These are phyloP conservation scores for Myotis vivesi DNA, from an alignment of 2,797 vertebrate species.

Conservation along the genomic window DNA sequence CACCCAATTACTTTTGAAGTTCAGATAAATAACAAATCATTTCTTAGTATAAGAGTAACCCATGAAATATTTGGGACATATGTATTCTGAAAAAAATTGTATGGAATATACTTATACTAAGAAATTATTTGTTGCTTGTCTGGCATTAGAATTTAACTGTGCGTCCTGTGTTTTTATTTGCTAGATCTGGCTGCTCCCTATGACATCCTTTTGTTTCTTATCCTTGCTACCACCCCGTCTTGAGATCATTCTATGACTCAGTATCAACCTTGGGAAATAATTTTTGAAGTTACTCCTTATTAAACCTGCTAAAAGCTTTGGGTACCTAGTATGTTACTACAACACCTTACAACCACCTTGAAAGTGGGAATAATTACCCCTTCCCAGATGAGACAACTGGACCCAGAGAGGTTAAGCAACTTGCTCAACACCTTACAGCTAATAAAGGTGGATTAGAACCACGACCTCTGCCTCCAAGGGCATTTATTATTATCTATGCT, in stretches of 20 bases:
- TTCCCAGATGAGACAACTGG: background rate
- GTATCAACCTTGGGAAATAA: background rate
- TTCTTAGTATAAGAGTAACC: background rate
- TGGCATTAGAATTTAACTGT: background rate
- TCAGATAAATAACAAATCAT: background rate
- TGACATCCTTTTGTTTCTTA: background rate
- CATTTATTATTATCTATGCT: background rate
- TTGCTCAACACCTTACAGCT: background rate
- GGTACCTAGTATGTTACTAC: background rate
- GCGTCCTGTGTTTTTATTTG: background rate
- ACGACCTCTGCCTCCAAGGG: no score
- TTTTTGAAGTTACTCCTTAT: background rate
- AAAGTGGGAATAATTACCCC: background rate
- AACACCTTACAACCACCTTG: no score
- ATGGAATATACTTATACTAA: background rate
- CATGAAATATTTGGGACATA: background rate
- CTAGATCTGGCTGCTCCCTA: background rate
- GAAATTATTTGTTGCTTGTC: background rate
- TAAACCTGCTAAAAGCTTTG: background rate
- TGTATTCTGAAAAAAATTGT: background rate
- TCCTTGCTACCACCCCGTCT: fast-evolving
- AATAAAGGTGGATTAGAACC: background rate
- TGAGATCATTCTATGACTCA: background rate
- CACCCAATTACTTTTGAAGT: background rate
- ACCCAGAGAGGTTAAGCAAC: background rate